phyloP scores from a whole-genome alignment of 2,113 vertebrate genomes.

The Corapipo altera region DNA sequence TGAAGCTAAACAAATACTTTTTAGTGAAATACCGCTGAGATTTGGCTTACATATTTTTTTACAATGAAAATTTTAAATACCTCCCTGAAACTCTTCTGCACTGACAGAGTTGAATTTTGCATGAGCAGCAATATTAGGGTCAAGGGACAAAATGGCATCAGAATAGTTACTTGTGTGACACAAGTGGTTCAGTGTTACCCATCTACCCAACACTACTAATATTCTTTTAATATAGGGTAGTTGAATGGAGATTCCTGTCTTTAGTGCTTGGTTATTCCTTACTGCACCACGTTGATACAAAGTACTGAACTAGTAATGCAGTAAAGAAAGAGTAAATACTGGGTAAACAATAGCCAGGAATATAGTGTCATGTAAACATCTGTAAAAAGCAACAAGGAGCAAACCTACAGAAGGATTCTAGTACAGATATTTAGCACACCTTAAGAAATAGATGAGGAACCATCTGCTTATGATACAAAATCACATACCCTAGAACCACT shows the following conservation, averaged over 20 bases:
- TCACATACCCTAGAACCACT: slow-evolving; percentile 81
- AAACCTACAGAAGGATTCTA: neutral
- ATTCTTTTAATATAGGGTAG: neutral
- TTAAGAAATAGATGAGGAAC: neutral
- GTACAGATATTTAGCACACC: neutral
- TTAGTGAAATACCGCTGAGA: neutral
- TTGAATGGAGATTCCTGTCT: neutral
- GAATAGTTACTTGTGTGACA: neutral
- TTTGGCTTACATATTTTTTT: neutral
- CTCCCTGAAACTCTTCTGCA: neutral
- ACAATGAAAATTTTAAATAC: neutral
- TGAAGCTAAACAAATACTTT: neutral
- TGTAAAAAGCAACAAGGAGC: neutral
- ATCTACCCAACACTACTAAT: neutral
- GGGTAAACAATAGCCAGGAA: neutral
- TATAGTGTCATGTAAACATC: neutral
- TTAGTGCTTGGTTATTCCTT: neutral
- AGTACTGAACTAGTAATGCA: neutral
- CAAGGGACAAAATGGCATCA: neutral
- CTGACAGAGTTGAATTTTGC: neutral
- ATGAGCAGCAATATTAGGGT: neutral
- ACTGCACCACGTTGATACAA: neutral
- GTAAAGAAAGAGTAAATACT: neutral
- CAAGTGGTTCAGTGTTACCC: neutral
- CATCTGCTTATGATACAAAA: neutral